These are phyloP conservation scores for Hirtodrosophila trivittata DNA, from an alignment of 2,888 invertebrate species.

Conservation along the genomic window DNA sequence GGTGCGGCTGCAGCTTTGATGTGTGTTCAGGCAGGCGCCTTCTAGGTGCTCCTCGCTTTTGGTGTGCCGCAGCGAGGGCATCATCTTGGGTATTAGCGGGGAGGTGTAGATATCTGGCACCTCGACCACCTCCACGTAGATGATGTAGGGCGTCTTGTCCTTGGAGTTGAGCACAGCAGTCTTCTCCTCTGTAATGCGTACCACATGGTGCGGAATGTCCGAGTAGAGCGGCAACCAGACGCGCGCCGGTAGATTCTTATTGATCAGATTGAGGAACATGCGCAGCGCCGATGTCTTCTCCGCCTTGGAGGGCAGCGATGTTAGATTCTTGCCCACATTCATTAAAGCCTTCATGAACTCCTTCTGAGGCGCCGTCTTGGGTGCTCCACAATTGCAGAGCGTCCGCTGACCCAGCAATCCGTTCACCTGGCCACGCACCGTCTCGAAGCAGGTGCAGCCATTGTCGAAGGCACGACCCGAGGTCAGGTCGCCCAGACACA, in stretches of 20 bases:
- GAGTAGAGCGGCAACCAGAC: constrained; percentile 98
- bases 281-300: constrained; percentile 95
- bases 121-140: constrained; percentile 98
- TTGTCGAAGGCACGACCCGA: constrained; percentile 98
- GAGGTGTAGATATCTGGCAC: constrained; percentile 92
- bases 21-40: constrained; percentile 67
- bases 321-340: constrained; percentile 92
- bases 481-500: constrained; percentile 94
- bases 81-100: constrained; percentile 94
- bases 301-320: constrained; percentile 93
- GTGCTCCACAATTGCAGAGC: constrained; percentile 91
- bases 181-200: constrained; percentile 97
- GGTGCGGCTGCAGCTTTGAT: constrained; percentile 75
- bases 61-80: constrained; percentile 94
- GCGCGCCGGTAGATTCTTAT: constrained; percentile 97
- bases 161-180: constrained; percentile 99
- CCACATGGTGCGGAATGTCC: constrained; percentile 93
- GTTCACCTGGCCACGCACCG: constrained; percentile 89
- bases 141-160: constrained; percentile 94
- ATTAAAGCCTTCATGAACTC: constrained; percentile 95
- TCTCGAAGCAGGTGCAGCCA: constrained; percentile 96
- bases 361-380: constrained; percentile 91
- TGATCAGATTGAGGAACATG: constrained; percentile 96
- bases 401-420: constrained; percentile 90
- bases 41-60: constrained; percentile 96